A percentile compares a stretch with the other conserved stretches of the same genome.
phyloP scores from a whole-genome alignment of 2,113 vertebrate species.

The Meleagris gallopavo region DNA sequence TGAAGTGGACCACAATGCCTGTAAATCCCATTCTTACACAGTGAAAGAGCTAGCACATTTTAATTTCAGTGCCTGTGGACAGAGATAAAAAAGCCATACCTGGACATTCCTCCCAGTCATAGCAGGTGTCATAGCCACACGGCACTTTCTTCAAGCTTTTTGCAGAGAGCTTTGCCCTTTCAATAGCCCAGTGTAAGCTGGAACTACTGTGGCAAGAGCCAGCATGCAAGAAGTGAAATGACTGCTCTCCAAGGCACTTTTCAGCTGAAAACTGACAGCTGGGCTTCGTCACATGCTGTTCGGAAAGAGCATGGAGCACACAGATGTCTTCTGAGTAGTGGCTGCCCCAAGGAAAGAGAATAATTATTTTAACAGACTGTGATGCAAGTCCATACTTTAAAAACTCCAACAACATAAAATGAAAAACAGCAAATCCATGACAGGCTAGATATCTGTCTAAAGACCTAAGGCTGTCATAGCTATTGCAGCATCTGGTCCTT shows the following conservation, averaged over 20 bases:
- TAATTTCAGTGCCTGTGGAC: neutral
- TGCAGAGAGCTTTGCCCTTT: constrained; percentile 81
- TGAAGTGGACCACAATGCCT: neutral
- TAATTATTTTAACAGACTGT: neutral
- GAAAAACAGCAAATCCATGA: neutral
- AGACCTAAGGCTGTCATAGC: neutral
- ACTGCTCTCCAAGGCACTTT: constrained; percentile 82
- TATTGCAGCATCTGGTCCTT: neutral
- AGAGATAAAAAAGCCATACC: constrained; percentile 72
- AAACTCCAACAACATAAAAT: accelerated
- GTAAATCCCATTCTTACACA: neutral
- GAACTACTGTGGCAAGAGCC: constrained; percentile 72
- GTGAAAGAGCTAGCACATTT: neutral
- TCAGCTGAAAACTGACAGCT: constrained; percentile 83
- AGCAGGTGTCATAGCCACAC: constrained; percentile 88
- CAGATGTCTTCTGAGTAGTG: constrained; percentile 81
- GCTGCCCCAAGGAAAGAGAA: constrained; percentile 67
- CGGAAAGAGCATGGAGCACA: constrained; percentile 76
- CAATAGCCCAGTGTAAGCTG: constrained; percentile 82
- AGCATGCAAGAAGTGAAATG: constrained; percentile 81
- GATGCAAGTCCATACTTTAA: neutral
- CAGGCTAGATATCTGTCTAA: neutral
- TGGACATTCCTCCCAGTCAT: constrained; percentile 91
- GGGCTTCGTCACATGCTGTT: constrained; percentile 76
- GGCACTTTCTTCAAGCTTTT: constrained; percentile 80